Evolutionary conservation across 2,888 invertebrate genomes (phyloP).

Genomic region (Pecten maximus): DNA sequence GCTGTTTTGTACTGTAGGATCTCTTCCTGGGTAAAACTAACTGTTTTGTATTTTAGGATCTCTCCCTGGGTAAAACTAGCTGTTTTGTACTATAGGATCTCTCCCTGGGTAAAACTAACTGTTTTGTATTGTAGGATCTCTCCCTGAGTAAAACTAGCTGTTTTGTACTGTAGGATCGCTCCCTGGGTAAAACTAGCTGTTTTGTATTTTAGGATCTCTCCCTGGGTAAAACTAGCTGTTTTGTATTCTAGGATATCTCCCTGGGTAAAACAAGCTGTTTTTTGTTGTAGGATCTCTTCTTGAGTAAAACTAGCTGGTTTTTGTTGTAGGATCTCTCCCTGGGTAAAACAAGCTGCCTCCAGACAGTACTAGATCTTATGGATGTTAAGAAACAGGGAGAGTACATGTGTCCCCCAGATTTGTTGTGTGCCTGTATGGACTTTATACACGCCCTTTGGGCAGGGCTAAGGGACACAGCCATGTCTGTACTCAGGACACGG

Average conservation of each 20-base stretch:
- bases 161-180: slow-evolving; percentile 67
- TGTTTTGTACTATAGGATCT: slow-evolving; percentile 74
- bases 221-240: slow-evolving; percentile 75
- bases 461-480: slow-evolving; percentile 81
- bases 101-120: slow-evolving; percentile 73
- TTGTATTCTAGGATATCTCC: slow-evolving; percentile 67
- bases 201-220: slow-evolving; percentile 68
- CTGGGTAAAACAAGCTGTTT: slow-evolving; percentile 78
- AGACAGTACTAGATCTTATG: slow-evolving; percentile 77
- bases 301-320: slow-evolving; percentile 77
- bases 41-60: slow-evolving; percentile 73
- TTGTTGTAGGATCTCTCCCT: slow-evolving; percentile 68
- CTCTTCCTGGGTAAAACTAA: slow-evolving; percentile 72
- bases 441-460: slow-evolving; percentile 82
- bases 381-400: slow-evolving; percentile 78
- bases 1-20: slow-evolving; percentile 75
- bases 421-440: slow-evolving; percentile 81
- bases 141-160: slow-evolving; percentile 75
- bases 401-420: slow-evolving; percentile 80
- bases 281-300: slow-evolving; percentile 66
- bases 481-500: slow-evolving; percentile 80
- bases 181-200: slow-evolving; percentile 75
- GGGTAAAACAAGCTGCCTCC: slow-evolving; percentile 78
- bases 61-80: slow-evolving; percentile 72
- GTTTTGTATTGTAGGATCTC: slow-evolving; percentile 71